Evolutionary conservation across 2,888 invertebrate species (phyloP), one percentile per base, ranked within the genome.

Genomic region (Cheilosia impressa): DNA sequence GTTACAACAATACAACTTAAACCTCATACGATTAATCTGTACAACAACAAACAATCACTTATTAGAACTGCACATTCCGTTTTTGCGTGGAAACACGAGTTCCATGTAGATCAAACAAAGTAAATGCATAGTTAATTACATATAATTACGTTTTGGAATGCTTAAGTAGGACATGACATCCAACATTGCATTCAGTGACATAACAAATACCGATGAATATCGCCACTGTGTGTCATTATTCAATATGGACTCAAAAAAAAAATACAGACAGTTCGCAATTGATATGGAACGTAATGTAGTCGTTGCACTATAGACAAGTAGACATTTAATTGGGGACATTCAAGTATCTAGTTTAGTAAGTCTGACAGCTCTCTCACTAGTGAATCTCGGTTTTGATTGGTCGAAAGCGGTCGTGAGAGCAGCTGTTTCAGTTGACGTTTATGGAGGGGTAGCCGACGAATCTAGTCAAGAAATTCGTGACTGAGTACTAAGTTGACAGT

Each of bases 71-170:
- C 41, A 66, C 53, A 65, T 57, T 65, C 17, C 34, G 38, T 13
- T n/a, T 19, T 41, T 34, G 47, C 27, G 45, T 50, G 63, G 63
- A 78, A 69, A 69, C 57, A 79, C 43, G 15, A 65, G 50, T 72
- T 78, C 24, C 58, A 65, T 17, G 34, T 43, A 58, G 24, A 27
- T 24, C 50, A 47, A 79, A 45, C 65, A 65, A 71, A 58, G 38
- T 38, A 38, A 13, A 38, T 13, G 13, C 9, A 52, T 13, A 24
- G 13, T 27, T 58, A 10, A 65, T 58, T 65, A 72, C 34, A 41
- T 65, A 5, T 57, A 71, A 72, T 65, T 58, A 65, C 38, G 13
- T 50, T 69, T 43, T 2, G 27, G 52, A 19, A 27, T 3, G 17
- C 43, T 55, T 24, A 27, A 38, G 50, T 34, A 19, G 19, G 24